Percentiles rank a stretch among this genome's conserved stretches.
Evolutionary conservation across 2,888 invertebrate genomes (phyloP).

Genomic region (Liopterus haemorrhoidalis): DNA sequence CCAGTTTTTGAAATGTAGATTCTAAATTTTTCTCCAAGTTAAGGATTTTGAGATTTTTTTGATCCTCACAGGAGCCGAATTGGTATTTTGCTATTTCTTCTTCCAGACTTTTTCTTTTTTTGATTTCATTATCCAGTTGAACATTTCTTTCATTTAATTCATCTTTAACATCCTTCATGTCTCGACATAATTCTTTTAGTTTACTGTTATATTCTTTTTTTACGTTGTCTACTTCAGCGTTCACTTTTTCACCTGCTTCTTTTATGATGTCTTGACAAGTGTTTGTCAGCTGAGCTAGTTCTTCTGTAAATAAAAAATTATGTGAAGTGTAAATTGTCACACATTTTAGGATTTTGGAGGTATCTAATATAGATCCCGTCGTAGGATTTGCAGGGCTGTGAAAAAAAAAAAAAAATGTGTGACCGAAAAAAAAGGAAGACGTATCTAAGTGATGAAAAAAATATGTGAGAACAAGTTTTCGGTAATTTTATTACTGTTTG

Average conservation of each 20-base stretch:
- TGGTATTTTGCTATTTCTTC: slow-evolving; percentile 47
- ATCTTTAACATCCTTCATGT: slow-evolving; percentile 52
- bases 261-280: slow-evolving; percentile 50
- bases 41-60: slow-evolving; percentile 41
- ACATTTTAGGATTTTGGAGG: too few relatives aligned
- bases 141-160: slow-evolving; percentile 54
- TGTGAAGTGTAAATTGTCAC: too few relatives aligned
- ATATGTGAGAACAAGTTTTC: too few relatives aligned
- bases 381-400: too few relatives aligned
- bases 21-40: slow-evolving; percentile 54
- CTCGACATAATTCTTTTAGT: slow-evolving; percentile 51
- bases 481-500: too few relatives aligned
- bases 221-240: slow-evolving; percentile 53
- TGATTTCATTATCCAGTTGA: slow-evolving; percentile 50
- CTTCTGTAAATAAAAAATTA: slow-evolving; percentile 52
- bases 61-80: slow-evolving; percentile 38
- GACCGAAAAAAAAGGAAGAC: too few relatives aligned
- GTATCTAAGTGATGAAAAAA: too few relatives aligned
- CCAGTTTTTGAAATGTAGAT: slow-evolving; percentile 55
- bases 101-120: slow-evolving; percentile 52
- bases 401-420: too few relatives aligned
- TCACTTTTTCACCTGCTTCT: slow-evolving; percentile 52
- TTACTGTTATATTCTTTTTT: slow-evolving; percentile 56
- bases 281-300: slow-evolving; percentile 50
- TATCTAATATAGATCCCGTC: too few relatives aligned